phyloP scores from a whole-genome alignment of 1,140 invertebrate genomes.

The Zaprionus gabonicus region DNA sequence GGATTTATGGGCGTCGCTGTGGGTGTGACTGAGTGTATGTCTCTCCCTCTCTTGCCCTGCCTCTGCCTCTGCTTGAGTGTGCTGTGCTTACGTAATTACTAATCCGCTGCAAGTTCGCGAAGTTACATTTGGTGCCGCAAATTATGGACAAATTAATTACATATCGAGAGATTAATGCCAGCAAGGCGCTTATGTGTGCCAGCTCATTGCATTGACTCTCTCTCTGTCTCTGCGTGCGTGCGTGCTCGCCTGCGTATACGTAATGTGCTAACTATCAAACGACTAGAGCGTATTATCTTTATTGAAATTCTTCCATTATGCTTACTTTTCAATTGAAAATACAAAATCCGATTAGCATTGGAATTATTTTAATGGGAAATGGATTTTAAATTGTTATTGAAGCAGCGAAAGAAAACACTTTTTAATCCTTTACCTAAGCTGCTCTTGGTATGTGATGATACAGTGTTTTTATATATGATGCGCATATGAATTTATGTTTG shows the following conservation, averaged over 20 bases:
- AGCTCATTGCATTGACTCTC: neutral
- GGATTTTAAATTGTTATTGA: neutral
- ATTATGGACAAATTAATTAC: conserved; percentile 74
- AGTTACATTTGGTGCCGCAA: conserved; percentile 46
- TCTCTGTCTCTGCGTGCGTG: neutral
- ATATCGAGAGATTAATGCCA: conserved; percentile 42
- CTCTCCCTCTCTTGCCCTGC: neutral
- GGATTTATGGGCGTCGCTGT: conserved; percentile 64
- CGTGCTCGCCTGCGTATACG: neutral
- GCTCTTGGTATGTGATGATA: neutral
- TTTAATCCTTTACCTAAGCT: neutral
- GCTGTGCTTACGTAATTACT: conserved; percentile 68
- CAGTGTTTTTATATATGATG: neutral
- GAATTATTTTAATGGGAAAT: neutral
- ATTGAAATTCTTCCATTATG: neutral
- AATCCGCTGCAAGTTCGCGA: conserved; percentile 60
- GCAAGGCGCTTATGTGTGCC: conserved; percentile 14
- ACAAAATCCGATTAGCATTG: neutral
- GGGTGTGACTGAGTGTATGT: neutral
- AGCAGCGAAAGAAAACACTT: neutral
- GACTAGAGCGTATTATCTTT: neutral
- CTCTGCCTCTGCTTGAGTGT: conserved; percentile 3
- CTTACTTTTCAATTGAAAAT: neutral
- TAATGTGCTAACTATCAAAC: neutral
- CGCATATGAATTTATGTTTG: too few relatives aligned